phyloP scores from a whole-genome alignment of 2,113 vertebrate genomes.

The Dolichotis patagonum region DNA sequence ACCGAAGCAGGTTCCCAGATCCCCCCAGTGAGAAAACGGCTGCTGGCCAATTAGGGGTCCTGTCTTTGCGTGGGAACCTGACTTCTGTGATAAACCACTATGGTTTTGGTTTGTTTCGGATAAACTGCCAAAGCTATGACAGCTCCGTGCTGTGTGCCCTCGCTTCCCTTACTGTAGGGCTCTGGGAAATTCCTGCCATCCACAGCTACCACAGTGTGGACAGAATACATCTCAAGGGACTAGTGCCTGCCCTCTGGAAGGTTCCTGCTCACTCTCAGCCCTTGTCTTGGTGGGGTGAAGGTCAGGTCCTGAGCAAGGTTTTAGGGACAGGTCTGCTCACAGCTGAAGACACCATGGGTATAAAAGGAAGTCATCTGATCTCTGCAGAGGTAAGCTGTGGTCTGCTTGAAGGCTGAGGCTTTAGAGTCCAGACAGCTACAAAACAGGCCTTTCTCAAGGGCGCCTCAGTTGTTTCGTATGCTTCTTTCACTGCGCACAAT shows the following conservation, averaged over 20 bases:
- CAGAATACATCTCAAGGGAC: not conserved
- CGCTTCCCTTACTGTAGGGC: not conserved
- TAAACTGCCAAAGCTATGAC: not conserved
- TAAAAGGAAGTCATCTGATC: not conserved
- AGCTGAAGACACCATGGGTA: too few relatives aligned
- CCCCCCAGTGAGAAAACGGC: not conserved
- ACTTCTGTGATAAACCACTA: not conserved
- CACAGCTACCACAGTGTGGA: not conserved
- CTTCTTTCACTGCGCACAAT: not conserved
- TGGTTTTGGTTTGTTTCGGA: not conserved
- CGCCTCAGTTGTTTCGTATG: fast-evolving
- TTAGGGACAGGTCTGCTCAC: not conserved
- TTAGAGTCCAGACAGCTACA: not conserved
- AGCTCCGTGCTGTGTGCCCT: not conserved
- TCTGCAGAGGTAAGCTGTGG: not conserved
- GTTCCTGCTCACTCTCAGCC: not conserved
- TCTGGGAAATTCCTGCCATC: not conserved
- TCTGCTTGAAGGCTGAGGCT: not conserved
- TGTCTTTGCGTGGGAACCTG: not conserved
- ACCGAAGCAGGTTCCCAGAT: not conserved
- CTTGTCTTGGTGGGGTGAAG: not conserved
- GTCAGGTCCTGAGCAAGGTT: not conserved
- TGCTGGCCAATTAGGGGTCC: not conserved
- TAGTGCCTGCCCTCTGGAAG: not conserved
- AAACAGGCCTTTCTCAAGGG: not conserved